Base-by-base conservation (phyloP, 2,113 vertebrate genomes). In the Hassar affinis region DNA sequence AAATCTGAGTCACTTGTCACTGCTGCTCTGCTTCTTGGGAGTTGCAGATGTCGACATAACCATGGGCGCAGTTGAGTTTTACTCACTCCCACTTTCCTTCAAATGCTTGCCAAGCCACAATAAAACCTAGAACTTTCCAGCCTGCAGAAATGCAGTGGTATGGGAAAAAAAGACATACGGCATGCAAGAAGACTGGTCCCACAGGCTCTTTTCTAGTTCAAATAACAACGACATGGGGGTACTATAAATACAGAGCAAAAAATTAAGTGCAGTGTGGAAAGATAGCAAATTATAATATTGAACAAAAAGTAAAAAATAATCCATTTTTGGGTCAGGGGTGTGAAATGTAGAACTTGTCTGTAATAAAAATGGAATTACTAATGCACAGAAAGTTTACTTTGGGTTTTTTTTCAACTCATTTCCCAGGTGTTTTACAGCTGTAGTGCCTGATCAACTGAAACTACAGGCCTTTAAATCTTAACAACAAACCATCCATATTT, bases 1-100 rank as follows among this genome's bases (percentile, higher is more conserved):
- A 78, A 82, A 84, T 86, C 81, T 57, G 30, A 71, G 88, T 91
- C 89, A 91, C 86, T 77, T 88, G 89, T 88, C 89, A 86, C 88
- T 66, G 85, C 88, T 82, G 84, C 83, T 85, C 79, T 61, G 79
- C 66, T 85, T 9, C n/a, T 89, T 87, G 86, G 81, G 88, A 83
- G 85, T 85, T 85, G 35, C 83, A 56, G 64, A 71, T 82, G 82
- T 87, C 90, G 88, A 89, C 89, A 86, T 81, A 88, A 90, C 88
- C 87, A 89, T 85, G 84, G 88, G 89, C 83, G 85, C 89, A 86
- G 83, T 86, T 38, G 17, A 56, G 42, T 59, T 89, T 87, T 89
- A 82, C 87, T 89, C 79, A 72, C 77, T 64, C 83, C 84, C 45
- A 82, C 27, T 79, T 85, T 83, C 80, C 68, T 62, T 79, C 76